Evolutionary conservation across 1,140 invertebrate species (phyloP), one percentile per base, ranked within the genome.

Genomic region (Neelides sp.): DNA sequence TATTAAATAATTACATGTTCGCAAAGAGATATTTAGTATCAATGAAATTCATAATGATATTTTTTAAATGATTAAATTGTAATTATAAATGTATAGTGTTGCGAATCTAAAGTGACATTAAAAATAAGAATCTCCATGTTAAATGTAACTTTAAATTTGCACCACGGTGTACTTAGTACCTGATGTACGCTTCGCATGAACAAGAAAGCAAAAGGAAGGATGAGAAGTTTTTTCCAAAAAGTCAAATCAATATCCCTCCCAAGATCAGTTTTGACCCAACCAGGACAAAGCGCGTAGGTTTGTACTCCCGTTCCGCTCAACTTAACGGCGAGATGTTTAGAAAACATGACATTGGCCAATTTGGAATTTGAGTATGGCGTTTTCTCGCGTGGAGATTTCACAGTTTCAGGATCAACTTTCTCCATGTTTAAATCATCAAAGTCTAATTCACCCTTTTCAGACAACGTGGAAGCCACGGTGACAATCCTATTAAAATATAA

Each of bases 251-350:
- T 73, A 60, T 84, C 66, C 62, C 85, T 78, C 60, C 77, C 82
- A 52, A 83, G 68, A 48, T 78, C 77, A 1, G 87, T 89, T 48
- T 82, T 83, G 19, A 82, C 82, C 64, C 88, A 85, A 23, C 89
- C 88, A 19, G 88, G 89, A 62, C 86, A 87, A 41, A 83, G 73
- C 30, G 77, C 75, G 62, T 84, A 82, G 3, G 84, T 79, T 54
- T 75, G 77, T 8, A 89, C 71, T 30, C 76, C 77, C 26, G 66
- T 69, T 20, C 71, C 72, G 62, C 73, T 64, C 4, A 73, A 62
- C 54, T 71, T 69, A 36, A 69, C 73, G 0, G 80, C 70, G 43
- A 87, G 64, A 47, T 80, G 76, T 36, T 67, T 67, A 1, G 71
- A 74, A 64, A 84, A 83, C 56, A 83, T 79, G 2, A 73, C 71